Evolutionary conservation across 2,888 invertebrate species (phyloP), one percentile per base, ranked within the genome.

Genomic region (Zaprionus obscuricornis): DNA sequence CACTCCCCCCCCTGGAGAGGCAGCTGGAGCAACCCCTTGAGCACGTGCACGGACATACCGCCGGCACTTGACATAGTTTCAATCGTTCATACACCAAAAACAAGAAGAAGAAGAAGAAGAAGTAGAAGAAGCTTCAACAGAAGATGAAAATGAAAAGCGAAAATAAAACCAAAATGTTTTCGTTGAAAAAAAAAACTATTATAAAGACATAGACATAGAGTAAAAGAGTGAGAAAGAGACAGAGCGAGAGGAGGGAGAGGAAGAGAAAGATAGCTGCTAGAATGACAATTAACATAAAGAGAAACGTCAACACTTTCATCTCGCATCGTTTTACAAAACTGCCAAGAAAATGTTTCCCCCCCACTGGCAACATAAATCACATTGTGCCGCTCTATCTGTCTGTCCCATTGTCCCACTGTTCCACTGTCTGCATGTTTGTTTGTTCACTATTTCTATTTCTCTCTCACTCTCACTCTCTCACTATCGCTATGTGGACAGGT

Each of bases 291-390:
- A n/a, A n/a, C n/a, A n/a, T n/a, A n/a, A 11, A 14, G n/a, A 17
- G 37, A 29, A 31, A 11, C 26, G 49, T 46, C 47, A 65, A 60
- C 74, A 74, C 88, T 87, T 87, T 87, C 76, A 87, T 85, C 79
- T 82, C 54, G 78, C 75, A 79, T 88, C 83, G 42, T 37, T 69
- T 87, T 86, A 76, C 87, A 74, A 24, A 4, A 17, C 13, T 3
- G 33, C 37, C 13, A 18, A 42, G 10, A 17, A 36, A 13, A 17
- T 49, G n/a, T 27, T 18, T 17, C 8, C 39, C 29, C 52, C 40
- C 27, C 51, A 40, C 65, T 43, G 49, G 52, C 54, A 54, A 22
- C 46, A 17, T 46, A 29, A 36, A 49, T 50, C 64, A 33, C 45
- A 62, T 51, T 68, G 47, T 52, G 36, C 43, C 45, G 33, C 51